Percentiles rank a stretch among this genome's conserved stretches.
Conservation (phyloP, 2,113 vertebrate genomes). For the Eublepharis macularius region DNA sequence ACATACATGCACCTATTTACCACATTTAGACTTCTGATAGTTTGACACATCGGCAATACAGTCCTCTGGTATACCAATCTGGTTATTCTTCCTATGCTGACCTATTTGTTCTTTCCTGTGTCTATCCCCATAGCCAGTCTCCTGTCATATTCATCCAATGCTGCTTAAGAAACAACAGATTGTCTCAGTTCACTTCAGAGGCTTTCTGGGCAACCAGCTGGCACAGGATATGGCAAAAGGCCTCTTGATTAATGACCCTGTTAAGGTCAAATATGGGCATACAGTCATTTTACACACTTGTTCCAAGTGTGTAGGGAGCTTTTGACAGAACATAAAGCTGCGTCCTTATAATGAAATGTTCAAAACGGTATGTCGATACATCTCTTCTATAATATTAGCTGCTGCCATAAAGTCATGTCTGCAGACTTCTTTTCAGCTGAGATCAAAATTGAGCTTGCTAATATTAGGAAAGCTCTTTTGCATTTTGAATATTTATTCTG, state of each 20-base stretch:
- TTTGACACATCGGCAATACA: neutral
- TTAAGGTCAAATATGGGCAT: neutral
- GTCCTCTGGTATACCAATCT: neutral
- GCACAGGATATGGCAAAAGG: slow-evolving; percentile 10
- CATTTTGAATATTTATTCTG: neutral
- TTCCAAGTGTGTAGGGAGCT: rapidly evolving
- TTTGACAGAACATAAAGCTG: neutral
- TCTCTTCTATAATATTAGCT: neutral
- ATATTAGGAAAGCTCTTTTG: neutral
- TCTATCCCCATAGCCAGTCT: neutral
- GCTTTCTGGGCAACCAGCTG: neutral
- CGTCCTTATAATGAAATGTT: neutral
- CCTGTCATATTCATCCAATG: slow-evolving; percentile 17
- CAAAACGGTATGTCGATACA: neutral
- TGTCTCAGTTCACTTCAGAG: neutral
- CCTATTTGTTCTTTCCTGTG: neutral
- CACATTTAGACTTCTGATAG: neutral
- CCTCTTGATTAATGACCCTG: neutral
- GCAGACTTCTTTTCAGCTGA: neutral
- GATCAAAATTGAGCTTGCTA: neutral
- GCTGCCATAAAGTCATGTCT: neutral
- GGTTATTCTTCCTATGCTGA: neutral
- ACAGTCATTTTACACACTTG: neutral
- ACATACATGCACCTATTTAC: neutral
- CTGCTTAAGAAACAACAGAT: neutral